Evolutionary conservation across 2,888 invertebrate species (phyloP), one percentile per base, ranked within the genome.

Genomic region (Latrodectus elegans): DNA sequence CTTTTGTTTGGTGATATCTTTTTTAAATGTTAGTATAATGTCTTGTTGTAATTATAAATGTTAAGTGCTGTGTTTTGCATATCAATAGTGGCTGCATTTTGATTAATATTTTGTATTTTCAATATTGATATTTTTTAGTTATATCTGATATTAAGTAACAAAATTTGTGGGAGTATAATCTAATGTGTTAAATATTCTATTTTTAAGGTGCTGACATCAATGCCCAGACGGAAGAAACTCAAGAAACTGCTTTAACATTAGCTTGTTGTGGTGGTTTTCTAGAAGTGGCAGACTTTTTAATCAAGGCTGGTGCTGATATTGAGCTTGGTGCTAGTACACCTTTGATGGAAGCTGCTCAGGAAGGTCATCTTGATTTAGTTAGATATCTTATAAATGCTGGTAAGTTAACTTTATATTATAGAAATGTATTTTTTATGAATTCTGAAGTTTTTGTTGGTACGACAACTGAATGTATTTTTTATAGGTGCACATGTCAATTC

Each of bases 261-360:
- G 97, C 98, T 15, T 97, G 97, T 92, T 97, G 97, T 92, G 97
- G 97, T 51, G 98, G 98, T 90, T 99, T 98, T 92, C 95, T 97
- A 71, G 98, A 99, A 92, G 97, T 97, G 75, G 97, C 98, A 0
- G 97, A 98, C 92, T 97, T 97, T 93, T 95, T 99, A 79, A 96
- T 98, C 91, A 97, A 97, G 92, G 96, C 97, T 76, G 98, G 98
- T 70, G 99, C 98, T 4, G 97, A 98, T 92, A 95, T 97, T 77
- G 98, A 98, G 92, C 94, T 98, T 67, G 99, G 97, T 78, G 97
- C 97, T 17, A 98, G 98, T 82, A 99, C 99, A 15, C 99, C 99
- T 0, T 94, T 99, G 8, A 99, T 99, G 98, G 99, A 99, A 93
- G 99, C 99, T 68, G 96, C 98, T 8, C 99, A 99, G 93, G 99